Evolutionary conservation across 1,140 invertebrate genomes (phyloP).

Genomic region (Geopemphigus sp.): DNA sequence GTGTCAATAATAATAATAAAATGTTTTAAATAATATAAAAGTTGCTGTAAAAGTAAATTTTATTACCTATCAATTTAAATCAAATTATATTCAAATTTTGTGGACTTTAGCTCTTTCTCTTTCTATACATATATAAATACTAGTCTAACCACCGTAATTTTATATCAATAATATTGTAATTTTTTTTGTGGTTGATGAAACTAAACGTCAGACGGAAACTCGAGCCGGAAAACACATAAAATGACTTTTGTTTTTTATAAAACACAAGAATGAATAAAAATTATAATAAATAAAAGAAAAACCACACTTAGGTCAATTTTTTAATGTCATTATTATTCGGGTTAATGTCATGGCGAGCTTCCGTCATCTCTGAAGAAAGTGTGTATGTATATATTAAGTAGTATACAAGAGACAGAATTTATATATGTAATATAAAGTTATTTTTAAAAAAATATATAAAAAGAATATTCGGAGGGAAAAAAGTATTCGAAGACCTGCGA

Average conservation of each 20-base stretch:
- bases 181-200: background rate
- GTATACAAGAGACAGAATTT: constrained; percentile 28
- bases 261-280: constrained; percentile 14
- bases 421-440: constrained; percentile 24
- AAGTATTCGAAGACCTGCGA: constrained; percentile 44
- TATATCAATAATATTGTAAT: background rate
- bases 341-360: constrained; percentile 36
- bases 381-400: constrained; percentile 3
- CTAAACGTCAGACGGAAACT: constrained; percentile 10
- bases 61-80: too few relatives aligned
- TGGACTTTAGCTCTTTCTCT: too few relatives aligned
- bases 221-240: constrained; percentile 11
- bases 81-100: too few relatives aligned
- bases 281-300: constrained; percentile 11
- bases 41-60: background rate
- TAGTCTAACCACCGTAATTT: background rate
- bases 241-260: constrained; percentile 25
- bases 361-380: constrained; percentile 23
- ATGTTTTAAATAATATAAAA: background rate
- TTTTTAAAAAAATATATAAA: constrained; percentile 25
- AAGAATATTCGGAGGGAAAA: constrained; percentile 37
- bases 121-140: too few relatives aligned
- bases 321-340: constrained; percentile 40
- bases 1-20: too few relatives aligned
- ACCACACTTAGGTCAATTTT: constrained; percentile 27